phyloP scores from a whole-genome alignment of 1,140 invertebrate species.

The Semibalanus balanoides region DNA sequence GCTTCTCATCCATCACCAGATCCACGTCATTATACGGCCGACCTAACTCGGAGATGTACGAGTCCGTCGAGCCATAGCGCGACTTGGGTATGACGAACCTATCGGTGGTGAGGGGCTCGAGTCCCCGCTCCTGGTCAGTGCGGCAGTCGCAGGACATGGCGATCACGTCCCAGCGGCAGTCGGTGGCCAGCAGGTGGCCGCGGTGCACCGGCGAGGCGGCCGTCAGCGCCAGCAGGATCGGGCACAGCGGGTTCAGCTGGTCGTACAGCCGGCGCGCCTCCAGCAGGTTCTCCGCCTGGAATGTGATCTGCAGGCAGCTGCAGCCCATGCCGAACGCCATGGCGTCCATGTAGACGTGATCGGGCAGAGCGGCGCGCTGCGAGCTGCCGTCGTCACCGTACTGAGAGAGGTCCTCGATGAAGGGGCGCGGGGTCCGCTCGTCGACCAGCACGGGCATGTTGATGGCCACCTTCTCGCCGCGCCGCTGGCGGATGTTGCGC shows the following conservation, averaged over 20 bases:
- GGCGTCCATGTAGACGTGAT: constrained; percentile 92
- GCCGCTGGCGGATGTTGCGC: constrained; percentile 74
- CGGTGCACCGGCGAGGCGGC: constrained; percentile 90
- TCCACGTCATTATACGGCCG: constrained; percentile 71
- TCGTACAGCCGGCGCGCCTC: constrained; percentile 95
- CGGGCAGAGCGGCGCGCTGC: constrained; percentile 47
- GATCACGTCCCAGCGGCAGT: constrained; percentile 95
- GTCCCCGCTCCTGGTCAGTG: constrained; percentile 80
- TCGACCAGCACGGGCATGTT: constrained; percentile 93
- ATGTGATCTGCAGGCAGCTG: constrained; percentile 90
- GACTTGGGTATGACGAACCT: constrained; percentile 88
- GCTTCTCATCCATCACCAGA: constrained; percentile 66
- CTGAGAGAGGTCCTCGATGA: constrained; percentile 50
- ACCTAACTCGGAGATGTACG: constrained; percentile 77
- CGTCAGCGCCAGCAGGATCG: constrained; percentile 91
- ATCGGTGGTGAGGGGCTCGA: constrained; percentile 41
- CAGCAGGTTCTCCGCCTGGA: constrained; percentile 65
- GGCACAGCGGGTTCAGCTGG: constrained; percentile 90
- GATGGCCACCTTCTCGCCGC: constrained; percentile 89
- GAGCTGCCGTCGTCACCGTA: constrained; percentile 53
- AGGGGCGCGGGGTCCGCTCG: constrained; percentile 55
- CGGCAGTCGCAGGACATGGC: constrained; percentile 89
- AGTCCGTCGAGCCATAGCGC: constrained; percentile 94
- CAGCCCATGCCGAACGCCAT: constrained; percentile 99
- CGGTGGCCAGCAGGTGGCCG: constrained; percentile 83